phyloP scores from a whole-genome alignment of 35 echinoderm and acorn worm genomes.

The Eucidaris tribuloides region DNA sequence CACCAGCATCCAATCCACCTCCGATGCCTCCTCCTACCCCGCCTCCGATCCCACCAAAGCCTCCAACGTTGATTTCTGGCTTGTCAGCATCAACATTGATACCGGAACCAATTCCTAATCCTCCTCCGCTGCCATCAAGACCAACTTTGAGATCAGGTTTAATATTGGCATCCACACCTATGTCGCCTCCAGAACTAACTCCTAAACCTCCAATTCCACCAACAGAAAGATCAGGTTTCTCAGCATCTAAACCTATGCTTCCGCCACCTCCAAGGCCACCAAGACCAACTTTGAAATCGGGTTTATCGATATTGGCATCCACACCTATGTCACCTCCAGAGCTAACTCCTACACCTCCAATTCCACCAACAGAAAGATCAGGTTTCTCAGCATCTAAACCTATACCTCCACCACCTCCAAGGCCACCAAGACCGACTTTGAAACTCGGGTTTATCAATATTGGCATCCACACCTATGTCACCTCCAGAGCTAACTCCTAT shows the following conservation, averaged over 20 bases:
- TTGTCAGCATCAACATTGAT: not conserved
- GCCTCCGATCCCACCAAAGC: not conserved
- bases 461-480: not conserved
- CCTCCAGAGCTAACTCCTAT: constrained; percentile 22
- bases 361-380: not conserved
- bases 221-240: not conserved
- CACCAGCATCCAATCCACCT: constrained; percentile 14
- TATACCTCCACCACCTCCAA: not conserved
- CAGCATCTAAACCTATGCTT: not conserved
- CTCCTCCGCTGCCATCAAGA: not conserved
- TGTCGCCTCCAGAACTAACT: constrained; percentile 17
- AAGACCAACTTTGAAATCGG: not conserved
- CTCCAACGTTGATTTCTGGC: not conserved
- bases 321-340: constrained; percentile 14
- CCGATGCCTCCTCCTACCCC: constrained; percentile 21
- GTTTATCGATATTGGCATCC: constrained; percentile 1
- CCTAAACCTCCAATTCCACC: too few species aligned
- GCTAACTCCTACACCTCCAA: not conserved
- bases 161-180: not conserved
- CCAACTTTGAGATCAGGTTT: not conserved
- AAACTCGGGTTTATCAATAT: not conserved
- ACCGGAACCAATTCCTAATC: not conserved
- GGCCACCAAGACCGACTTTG: too few species aligned
- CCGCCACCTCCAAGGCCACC: not conserved
- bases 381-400: not conserved